Evolutionary conservation across 2,888 invertebrate genomes (phyloP), one percentile per base, ranked within the genome.

Genomic region (Drosophila kuntzei): DNA sequence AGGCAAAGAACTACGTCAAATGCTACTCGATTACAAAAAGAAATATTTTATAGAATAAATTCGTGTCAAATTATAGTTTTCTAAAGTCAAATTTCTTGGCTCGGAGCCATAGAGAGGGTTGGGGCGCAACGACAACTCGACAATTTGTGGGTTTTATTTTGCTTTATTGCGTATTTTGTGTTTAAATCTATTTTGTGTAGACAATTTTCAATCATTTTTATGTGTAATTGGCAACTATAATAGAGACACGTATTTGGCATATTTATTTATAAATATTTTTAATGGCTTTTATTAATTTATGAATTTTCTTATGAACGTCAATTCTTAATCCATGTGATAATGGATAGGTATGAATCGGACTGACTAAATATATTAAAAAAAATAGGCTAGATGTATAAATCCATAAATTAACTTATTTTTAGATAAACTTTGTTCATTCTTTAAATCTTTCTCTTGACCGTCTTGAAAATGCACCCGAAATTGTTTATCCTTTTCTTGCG

Each of bases 11-110:
- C 54, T 9, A 44, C 41, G 41, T 34, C 32, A 54, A 43, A 44
- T 34, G 12, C 32, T 3, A 16, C 43, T 11, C n/a, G 32, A 43
- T 34, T 34, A 62, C 76, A 46, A 62, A 18, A 58, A 50, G 36
- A 72, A 64, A 51, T 60, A 63, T 64, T 75, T 54, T 47, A 54
- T 66, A 49, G 59, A 69, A 87, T 74, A 87, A 87, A 87, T 85
- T 83, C 63, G 87, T 85, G 83, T 83, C 83, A 83, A 85, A 83
- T 83, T 87, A 87, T 83, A 71, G 80, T 73, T 77, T 80, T 71
- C 71, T 72, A 53, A 80, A 84, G 82, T 87, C 80, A 77, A 80
- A 87, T 82, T 66, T 77, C 29, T 69, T 82, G 82, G 82, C 78
- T 6, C 11, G 32, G 11, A 3, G 39, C 49, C 11, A 18, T 6